Conservation (phyloP, 2,113 vertebrate genomes). For the Copsychus sechellarum region DNA sequence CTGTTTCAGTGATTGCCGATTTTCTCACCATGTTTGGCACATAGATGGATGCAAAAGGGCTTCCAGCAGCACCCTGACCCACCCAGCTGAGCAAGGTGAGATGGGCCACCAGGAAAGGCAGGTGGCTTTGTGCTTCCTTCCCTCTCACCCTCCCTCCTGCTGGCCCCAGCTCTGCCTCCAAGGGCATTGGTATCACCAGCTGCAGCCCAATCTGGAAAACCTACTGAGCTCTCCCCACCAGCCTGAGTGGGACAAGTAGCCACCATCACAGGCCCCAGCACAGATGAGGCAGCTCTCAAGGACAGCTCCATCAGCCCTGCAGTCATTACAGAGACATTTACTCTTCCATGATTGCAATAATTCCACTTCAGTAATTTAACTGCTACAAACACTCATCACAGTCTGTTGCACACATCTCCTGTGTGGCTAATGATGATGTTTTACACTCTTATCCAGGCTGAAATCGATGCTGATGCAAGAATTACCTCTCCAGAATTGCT, state of each 20-base stretch:
- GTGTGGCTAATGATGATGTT: rapidly evolving
- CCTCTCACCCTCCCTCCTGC: not conserved
- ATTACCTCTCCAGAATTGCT: not conserved
- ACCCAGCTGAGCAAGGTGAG: rapidly evolving
- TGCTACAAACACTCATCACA: not conserved
- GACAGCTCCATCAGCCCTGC: not conserved
- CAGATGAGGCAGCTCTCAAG: not conserved
- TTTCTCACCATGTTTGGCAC: rapidly evolving
- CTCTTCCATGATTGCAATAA: not conserved
- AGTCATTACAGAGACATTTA: not conserved
- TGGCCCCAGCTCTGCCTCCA: not conserved
- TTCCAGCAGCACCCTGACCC: not conserved
- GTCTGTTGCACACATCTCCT: not conserved
- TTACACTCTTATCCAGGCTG: not conserved
- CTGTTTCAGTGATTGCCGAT: rapidly evolving
- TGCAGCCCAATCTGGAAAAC: not conserved
- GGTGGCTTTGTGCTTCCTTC: not conserved
- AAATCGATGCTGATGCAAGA: not conserved
- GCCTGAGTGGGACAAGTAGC: rapidly evolving
- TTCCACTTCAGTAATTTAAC: conserved; percentile 6
- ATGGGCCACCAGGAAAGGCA: rapidly evolving
- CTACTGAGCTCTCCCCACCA: rapidly evolving
- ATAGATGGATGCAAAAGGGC: rapidly evolving
- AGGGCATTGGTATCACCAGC: rapidly evolving
- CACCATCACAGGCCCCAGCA: rapidly evolving